Conservation (phyloP, 2,888 invertebrate genomes). For the Oxycera nigricornis region DNA sequence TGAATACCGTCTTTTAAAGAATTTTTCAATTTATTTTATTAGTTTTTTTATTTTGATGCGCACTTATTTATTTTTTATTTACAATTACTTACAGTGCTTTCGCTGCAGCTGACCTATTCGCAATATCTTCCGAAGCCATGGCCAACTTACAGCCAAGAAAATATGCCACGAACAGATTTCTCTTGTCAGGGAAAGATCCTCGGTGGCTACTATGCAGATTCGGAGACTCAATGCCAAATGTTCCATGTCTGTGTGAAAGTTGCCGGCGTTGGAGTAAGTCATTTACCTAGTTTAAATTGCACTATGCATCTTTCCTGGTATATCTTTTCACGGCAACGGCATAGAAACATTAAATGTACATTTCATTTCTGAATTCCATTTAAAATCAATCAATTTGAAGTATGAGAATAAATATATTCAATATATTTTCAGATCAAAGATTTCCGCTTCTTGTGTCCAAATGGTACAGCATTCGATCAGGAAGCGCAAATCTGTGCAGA, state of each 20-base stretch:
- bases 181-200: constrained; percentile 84
- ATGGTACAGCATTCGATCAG: constrained; percentile 89
- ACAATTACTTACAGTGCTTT: background rate
- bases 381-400: too few species aligned
- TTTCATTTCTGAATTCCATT: too few species aligned
- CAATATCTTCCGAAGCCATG: constrained; percentile 44
- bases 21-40: too few species aligned
- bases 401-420: background rate
- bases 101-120: background rate
- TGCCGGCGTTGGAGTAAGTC: constrained; percentile 74
- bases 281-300: too few species aligned
- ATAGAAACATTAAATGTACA: too few species aligned
- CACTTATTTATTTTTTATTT: background rate
- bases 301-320: too few species aligned
- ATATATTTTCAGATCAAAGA: constrained; percentile 69
- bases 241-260: constrained; percentile 89
- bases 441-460: constrained; percentile 88
- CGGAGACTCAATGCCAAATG: constrained; percentile 86
- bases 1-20: too few species aligned
- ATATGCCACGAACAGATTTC: constrained; percentile 70
- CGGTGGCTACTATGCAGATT: constrained; percentile 88
- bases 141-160: constrained; percentile 67
- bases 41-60: background rate
- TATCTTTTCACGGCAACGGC: too few species aligned
- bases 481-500: constrained; percentile 92